Percentiles rank a stretch among this genome's conserved stretches.
phyloP scores from a whole-genome alignment of 2,113 vertebrate genomes.

The Hypomesus transpacificus region DNA sequence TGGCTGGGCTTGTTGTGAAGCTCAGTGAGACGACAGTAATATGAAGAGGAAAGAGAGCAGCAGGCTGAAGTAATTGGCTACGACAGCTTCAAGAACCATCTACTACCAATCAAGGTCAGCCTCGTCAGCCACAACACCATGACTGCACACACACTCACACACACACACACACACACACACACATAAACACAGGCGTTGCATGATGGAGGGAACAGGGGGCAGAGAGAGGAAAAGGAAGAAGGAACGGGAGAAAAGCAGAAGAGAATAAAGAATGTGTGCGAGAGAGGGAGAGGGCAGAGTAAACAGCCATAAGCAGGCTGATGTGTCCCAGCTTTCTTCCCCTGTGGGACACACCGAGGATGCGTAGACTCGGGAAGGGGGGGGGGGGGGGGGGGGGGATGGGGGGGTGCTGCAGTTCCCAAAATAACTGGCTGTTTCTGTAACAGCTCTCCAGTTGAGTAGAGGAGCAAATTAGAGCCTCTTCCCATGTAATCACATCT shows the following conservation, averaged over 20 bases:
- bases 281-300: constrained; percentile 13
- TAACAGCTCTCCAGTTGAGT: constrained; percentile 18
- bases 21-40: constrained; percentile 40
- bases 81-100: constrained; percentile 63
- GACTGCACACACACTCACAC: constrained; percentile 19
- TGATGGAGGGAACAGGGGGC: background rate
- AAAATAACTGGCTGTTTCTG: constrained; percentile 42
- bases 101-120: constrained; percentile 60
- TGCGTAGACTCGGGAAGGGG: constrained; percentile 27
- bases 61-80: constrained; percentile 62
- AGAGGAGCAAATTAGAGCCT: background rate
- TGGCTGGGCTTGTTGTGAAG: too few species aligned
- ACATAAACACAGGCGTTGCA: too few species aligned
- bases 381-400: constrained; percentile 15
- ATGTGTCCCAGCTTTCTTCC: constrained; percentile 41
- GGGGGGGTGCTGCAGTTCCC: constrained; percentile 35
- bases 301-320: constrained; percentile 45
- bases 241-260: background rate
- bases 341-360: constrained; percentile 26
- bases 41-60: constrained; percentile 32
- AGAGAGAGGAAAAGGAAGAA: constrained; percentile 20
- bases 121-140: constrained; percentile 25
- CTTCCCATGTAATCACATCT: background rate
- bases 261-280: background rate
- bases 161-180: background rate